phyloP scores from a whole-genome alignment of 2,797 vertebrate species.

The Onychomys arenicola region DNA sequence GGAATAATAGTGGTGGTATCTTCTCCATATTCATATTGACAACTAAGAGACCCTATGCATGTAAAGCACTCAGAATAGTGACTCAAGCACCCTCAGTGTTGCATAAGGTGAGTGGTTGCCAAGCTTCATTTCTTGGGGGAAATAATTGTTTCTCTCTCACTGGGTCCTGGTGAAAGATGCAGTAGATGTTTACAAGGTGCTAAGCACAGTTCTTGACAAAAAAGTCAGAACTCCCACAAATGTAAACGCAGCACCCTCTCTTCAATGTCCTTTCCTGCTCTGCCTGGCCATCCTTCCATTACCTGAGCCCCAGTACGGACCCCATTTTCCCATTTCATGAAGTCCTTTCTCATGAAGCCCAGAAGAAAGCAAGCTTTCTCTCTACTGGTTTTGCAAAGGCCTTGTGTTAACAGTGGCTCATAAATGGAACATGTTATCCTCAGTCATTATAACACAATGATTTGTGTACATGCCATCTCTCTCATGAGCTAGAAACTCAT shows the following conservation, averaged over 20 bases:
- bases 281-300: background rate
- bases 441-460: background rate
- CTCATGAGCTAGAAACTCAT: background rate
- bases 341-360: background rate
- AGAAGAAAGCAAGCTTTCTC: background rate
- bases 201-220: constrained; percentile 1
- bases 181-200: background rate
- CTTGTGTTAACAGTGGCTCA: background rate
- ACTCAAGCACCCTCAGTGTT: background rate
- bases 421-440: background rate
- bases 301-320: background rate
- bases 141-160: background rate
- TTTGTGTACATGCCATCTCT: background rate
- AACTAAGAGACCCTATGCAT: background rate
- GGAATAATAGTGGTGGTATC: background rate
- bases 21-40: background rate
- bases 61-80: background rate
- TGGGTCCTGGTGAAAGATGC: constrained; percentile 6
- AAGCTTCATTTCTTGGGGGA: background rate
- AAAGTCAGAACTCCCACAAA: background rate
- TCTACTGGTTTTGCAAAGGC: background rate
- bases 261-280: background rate
- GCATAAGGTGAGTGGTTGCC: background rate
- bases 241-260: background rate
- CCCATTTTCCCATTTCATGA: background rate